Base-by-base conservation (phyloP, 2,888 invertebrate species). In the Polietes domitor region DNA sequence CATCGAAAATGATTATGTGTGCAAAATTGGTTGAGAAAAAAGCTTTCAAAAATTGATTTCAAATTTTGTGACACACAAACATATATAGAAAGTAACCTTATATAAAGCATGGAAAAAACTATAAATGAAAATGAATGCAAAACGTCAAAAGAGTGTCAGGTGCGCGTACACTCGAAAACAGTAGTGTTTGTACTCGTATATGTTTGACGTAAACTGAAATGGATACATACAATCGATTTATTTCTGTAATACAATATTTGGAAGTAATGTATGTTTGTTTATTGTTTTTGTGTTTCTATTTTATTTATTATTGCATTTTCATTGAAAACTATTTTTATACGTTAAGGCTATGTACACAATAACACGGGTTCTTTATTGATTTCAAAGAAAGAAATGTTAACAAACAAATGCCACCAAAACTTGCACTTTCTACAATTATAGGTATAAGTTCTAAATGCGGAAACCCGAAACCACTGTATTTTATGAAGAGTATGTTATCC, bases 291-390 rank as follows among this genome's bases (percentile, higher is more conserved):
- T 37, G 37, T 37, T 37, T 37, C 37, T 37, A 19, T 72, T 55
- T 71, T 50, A 5, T 28, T 53, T 53, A 32, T 72, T 72, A 37
- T 37, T 37, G 32, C 7, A 32, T 71, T 55, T 32, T 53, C 72
- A 55, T 37, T 50, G 21, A 72, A 72, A 72, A 72, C 32, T 53
- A 32, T 28, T 71, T 70, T 17, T 72, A 50, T 53, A 24, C 50
- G 17, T 72, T 72, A 72, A 55, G 50, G 55, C 72, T 72, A 72
- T 72, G 32, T 72, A 72, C 72, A 71, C 37, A 37, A 37, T 37
- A 37, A 37, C 37, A 37, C 9, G 37, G 37, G 7, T 37, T 37
- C 4, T 37, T 7, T 7, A 6, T 50, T 71, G 47, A n/a, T 47
- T 71, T 50, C 17, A 26, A 50, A 50, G 17, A 50, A 50, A 2